These are phyloP conservation scores for Physella acuta DNA, from an alignment of 1,140 invertebrate genomes.

Conservation along the genomic window DNA sequence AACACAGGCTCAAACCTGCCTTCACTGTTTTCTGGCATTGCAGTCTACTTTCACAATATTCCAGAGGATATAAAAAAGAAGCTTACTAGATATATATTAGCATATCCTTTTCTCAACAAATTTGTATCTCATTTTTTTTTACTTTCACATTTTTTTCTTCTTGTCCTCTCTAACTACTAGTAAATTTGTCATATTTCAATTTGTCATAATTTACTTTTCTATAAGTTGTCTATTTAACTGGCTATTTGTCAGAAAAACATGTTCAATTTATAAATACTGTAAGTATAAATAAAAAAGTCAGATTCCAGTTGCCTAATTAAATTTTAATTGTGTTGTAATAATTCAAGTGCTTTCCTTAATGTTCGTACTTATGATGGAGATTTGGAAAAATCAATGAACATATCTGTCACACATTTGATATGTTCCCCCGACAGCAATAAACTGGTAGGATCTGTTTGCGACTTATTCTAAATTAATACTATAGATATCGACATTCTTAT, in stretches of 20 bases:
- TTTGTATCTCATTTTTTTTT: constrained; percentile 1
- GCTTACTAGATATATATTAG: constrained; percentile 48
- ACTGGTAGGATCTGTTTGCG: constrained; percentile 26
- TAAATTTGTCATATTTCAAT: too few relatives aligned
- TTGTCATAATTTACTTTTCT: too few relatives aligned
- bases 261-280: too few relatives aligned
- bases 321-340: too few relatives aligned
- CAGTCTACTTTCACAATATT: constrained; percentile 41
- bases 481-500: not conserved
- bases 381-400: constrained; percentile 31
- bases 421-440: constrained; percentile 23
- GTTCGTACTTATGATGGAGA: constrained; percentile 43
- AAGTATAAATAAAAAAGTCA: too few relatives aligned
- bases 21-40: constrained; percentile 41
- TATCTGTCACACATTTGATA: constrained; percentile 40
- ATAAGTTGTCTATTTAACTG: too few relatives aligned
- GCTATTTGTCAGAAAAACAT: too few relatives aligned
- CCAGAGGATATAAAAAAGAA: constrained; percentile 36
- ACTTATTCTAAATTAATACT: not conserved
- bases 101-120: constrained; percentile 56
- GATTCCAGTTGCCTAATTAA: too few relatives aligned
- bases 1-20: not conserved
- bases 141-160: not conserved
- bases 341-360: constrained; percentile 38
- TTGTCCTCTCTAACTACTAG: not conserved